Evolutionary conservation across 2,113 vertebrate species (phyloP), one percentile per base, ranked within the genome.

Genomic region (Forbesichthys agassizii): DNA sequence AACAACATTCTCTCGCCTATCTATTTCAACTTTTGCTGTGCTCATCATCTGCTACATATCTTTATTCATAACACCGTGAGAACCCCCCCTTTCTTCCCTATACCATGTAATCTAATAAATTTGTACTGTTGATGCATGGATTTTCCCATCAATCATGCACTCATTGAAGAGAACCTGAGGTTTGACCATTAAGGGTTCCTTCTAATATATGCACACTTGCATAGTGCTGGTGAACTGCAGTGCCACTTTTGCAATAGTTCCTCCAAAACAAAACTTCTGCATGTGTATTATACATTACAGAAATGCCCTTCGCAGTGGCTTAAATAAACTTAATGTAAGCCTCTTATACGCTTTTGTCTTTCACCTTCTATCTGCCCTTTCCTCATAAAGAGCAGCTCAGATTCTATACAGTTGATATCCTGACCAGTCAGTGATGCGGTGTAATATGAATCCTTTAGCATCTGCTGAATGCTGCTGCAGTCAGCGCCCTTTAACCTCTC

Each of bases 401-500:
- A 85, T 85, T 78, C 3, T 56, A 75, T 84, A 68, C 63, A 84
- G 82, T 77, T 75, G 79, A 86, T 85, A 83, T 82, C 74, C 83
- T 53, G 71, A 76, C 81, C 84, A 77, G 73, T 78, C n/a, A 48
- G 81, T 69, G 87, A 90, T 86, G 85, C 71, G 9, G 78, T 87
- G 88, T 86, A 89, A 90, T 78, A 68, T 18, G 84, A 90, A 60
- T 7, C 77, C 27, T 69, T 66, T 73, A 76, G 83, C 83, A 84
- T 87, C 87, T 89, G 83, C 63, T 78, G 78, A 79, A 82, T 87
- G 81, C 85, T 78, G 79, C 82, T 71, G 79, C 79, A 88, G 79
- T 85, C 80, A 79, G 80, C 48, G 67, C 64, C 80, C 84, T 88
- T 82, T 81, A 68, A 82, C 86, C 75, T 85, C 77, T 82, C 66